Evolutionary conservation across 2,888 invertebrate genomes (phyloP).

Genomic region (Dolomedes plantarius): DNA sequence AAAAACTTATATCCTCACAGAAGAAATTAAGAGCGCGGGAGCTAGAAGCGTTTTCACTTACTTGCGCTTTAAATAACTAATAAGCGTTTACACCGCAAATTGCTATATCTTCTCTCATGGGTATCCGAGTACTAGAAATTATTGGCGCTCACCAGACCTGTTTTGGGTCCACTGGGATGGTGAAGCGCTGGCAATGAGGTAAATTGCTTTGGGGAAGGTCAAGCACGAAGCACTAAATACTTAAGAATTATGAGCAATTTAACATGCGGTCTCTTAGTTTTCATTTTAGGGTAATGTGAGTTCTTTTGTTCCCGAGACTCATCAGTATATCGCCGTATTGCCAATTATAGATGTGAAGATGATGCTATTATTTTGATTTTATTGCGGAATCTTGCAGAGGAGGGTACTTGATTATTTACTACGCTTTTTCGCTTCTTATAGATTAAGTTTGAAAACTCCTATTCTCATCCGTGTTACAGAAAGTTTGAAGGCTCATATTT

Average conservation of each 20-base stretch:
- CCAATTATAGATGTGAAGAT: not conserved
- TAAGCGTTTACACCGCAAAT: conserved; percentile 66
- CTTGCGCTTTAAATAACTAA: conserved; percentile 67
- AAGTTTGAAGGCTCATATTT: too few species aligned
- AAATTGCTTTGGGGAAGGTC: conserved; percentile 66
- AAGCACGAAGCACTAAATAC: conserved; percentile 58
- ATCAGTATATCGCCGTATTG: not conserved
- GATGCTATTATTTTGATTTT: not conserved
- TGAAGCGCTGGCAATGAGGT: conserved; percentile 45
- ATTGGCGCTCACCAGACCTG: conserved; percentile 43
- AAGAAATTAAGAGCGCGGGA: conserved; percentile 62
- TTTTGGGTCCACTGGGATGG: conserved; percentile 36
- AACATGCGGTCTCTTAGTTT: conserved; percentile 53
- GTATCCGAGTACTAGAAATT: conserved; percentile 50
- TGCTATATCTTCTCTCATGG: conserved; percentile 47
- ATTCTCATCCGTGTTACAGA: too few species aligned
- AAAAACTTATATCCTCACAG: conserved; percentile 39
- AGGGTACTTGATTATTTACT: too few species aligned
- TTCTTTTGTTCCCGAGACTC: conserved; percentile 36
- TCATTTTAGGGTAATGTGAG: conserved; percentile 57
- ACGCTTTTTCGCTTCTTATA: too few species aligned
- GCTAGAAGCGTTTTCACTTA: conserved; percentile 43
- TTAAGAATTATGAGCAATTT: conserved; percentile 67
- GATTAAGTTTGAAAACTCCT: too few species aligned
- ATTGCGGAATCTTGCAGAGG: not conserved